Percentiles rank a stretch among this genome's conserved stretches.
Evolutionary conservation across 2,113 vertebrate species (phyloP).

Genomic region (Nestor notabilis): DNA sequence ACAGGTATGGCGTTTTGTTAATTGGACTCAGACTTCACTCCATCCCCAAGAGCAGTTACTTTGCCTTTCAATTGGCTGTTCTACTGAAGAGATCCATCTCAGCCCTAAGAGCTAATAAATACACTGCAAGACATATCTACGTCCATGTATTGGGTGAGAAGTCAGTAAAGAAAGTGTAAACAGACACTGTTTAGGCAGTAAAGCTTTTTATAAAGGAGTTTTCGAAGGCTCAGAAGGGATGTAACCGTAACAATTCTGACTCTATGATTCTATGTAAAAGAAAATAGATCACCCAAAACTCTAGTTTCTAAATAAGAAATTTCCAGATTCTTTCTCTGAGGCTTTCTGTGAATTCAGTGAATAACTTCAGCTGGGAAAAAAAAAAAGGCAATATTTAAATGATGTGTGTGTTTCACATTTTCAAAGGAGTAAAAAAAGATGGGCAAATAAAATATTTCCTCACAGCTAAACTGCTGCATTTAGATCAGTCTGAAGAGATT

Average conservation of each 20-base stretch:
- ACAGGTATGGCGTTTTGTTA: slow-evolving; percentile 9
- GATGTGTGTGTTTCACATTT: neutral
- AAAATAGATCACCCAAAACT: neutral
- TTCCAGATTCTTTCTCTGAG: neutral
- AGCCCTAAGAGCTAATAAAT: neutral
- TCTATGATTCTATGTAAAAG: neutral
- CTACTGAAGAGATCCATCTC: neutral
- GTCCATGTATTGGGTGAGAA: neutral
- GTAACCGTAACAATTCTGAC: neutral
- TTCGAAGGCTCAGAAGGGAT: neutral
- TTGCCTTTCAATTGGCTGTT: neutral
- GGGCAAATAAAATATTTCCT: neutral
- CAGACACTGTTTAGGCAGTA: neutral
- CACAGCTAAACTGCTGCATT: neutral
- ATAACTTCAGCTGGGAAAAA: neutral
- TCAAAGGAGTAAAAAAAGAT: neutral
- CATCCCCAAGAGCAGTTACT: neutral
- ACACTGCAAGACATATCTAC: neutral
- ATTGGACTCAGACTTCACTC: neutral
- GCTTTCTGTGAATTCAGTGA: neutral
- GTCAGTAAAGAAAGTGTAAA: neutral
- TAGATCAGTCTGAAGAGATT: neutral
- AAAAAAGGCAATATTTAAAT: slow-evolving; percentile 6
- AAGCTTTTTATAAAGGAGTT: neutral
- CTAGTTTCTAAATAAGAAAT: neutral